Conservation (phyloP, 2,888 invertebrate genomes). For the Exephanes ischioxanthus region DNA sequence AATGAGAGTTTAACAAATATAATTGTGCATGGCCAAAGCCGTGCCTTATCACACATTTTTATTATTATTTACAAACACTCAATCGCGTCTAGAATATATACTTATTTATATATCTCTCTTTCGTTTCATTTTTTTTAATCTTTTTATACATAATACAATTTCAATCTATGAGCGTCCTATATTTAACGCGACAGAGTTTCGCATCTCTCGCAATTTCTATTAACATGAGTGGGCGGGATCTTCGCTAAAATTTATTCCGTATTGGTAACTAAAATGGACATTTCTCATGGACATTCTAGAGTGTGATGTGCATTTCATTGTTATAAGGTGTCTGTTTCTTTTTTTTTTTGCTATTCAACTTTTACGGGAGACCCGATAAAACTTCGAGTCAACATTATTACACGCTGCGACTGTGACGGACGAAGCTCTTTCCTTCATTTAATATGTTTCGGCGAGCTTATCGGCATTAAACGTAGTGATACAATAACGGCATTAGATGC, state of each 20-base stretch:
- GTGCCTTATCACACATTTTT: slow-evolving; percentile 83
- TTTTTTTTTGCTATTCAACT: not conserved
- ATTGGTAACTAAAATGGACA: slow-evolving; percentile 73
- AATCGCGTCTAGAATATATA: slow-evolving; percentile 70
- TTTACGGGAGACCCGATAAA: not conserved
- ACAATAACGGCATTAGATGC: slow-evolving; percentile 43
- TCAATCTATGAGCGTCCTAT: slow-evolving; percentile 48
- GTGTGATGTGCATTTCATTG: slow-evolving; percentile 75
- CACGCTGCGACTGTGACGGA: slow-evolving; percentile 2
- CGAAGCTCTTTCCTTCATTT: slow-evolving; percentile 8
- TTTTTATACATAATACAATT: slow-evolving; percentile 44
- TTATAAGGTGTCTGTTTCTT: slow-evolving; percentile 70
- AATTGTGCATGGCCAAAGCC: slow-evolving; percentile 82
- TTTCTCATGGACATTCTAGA: slow-evolving; percentile 71
- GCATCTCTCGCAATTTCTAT: slow-evolving; percentile 31
- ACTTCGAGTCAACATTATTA: slow-evolving; percentile 1
- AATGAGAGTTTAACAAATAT: slow-evolving; percentile 79
- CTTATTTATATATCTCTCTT: slow-evolving; percentile 65
- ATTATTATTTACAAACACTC: slow-evolving; percentile 76
- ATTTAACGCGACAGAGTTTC: slow-evolving; percentile 27
- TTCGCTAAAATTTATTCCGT: slow-evolving; percentile 29
- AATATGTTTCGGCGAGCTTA: slow-evolving; percentile 44
- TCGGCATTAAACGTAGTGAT: slow-evolving; percentile 22
- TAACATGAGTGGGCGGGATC: slow-evolving; percentile 32
- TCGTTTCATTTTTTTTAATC: slow-evolving; percentile 21